phyloP scores from a whole-genome alignment of 2,888 invertebrate genomes.

The Pseudeuparius sepicola region DNA sequence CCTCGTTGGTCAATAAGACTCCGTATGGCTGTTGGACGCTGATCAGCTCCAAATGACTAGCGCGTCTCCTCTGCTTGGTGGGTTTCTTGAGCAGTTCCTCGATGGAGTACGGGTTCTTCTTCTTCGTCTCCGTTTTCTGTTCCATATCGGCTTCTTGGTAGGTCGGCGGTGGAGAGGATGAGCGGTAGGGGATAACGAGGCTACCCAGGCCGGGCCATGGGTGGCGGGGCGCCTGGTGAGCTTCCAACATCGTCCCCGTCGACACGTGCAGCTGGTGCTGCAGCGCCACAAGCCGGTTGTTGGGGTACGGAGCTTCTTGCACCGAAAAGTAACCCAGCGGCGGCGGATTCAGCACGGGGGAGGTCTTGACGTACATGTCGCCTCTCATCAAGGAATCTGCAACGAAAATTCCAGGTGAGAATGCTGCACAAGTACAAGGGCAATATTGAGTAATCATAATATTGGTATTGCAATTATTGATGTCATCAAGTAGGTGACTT shows the following conservation, averaged over 20 bases:
- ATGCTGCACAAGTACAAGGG: no score
- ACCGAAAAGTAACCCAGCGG: no score
- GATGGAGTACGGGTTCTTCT: constrained; percentile 79
- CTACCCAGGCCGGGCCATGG: no score
- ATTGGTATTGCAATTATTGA: no score
- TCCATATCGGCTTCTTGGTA: constrained; percentile 17
- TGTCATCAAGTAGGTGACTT: no score
- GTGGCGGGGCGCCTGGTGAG: no score
- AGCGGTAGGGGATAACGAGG: constrained; percentile 6
- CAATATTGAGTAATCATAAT: no score
- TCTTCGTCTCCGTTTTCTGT: constrained; percentile 38
- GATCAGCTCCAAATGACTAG: constrained; percentile 19
- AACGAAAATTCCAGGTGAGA: no score
- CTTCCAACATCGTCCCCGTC: no score
- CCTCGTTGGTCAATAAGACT: constrained; percentile 24
- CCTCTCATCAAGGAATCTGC: constrained; percentile 30
- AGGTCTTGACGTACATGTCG: constrained; percentile 32
- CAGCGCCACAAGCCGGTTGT: constrained; percentile 44
- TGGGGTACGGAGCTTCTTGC: no score
- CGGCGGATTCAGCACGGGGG: constrained; percentile 23
- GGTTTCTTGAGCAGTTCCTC: constrained; percentile 78
- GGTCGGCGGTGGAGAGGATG: not conserved
- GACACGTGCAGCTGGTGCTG: constrained; percentile 41
- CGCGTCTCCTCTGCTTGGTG: constrained; percentile 46
- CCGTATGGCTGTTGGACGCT: constrained; percentile 32